Base-by-base conservation (phyloP, 2,797 vertebrate genomes). In the Chiroxiphia lanceolata region DNA sequence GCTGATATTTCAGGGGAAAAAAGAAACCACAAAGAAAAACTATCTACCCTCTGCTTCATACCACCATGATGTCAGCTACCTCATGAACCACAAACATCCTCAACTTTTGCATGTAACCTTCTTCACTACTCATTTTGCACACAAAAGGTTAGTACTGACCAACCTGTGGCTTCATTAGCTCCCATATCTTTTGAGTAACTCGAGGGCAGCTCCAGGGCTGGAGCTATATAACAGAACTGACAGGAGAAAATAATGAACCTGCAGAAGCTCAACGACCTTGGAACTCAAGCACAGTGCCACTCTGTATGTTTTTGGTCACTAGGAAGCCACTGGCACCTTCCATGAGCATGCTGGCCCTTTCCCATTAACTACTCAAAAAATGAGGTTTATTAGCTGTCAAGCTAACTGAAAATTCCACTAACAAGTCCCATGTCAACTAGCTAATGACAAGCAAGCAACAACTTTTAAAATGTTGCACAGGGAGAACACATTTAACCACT, bases 181-280 rank as follows among this genome's bases (percentile, higher is more conserved):
- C 53, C 16, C 34, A 8, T 0, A 0, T 7, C 33, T 77, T 29
- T 45, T 8, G 1, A 3, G 36, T 13, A 65, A 59, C 23, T 48
- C 47, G 47, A 80, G 36, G 40, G 27, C 54, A 87, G 40, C 50
- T 69, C 68, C 26, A 13, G 4, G 11, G 34, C 51, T 72, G 54
- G 26, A 89, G 34, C 23, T 57, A 36, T 0, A 0, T 10, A 51
- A 45, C 21, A 59, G 38, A 87, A 70, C 10, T 5, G 17, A 56
- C 16, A 36, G 25, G 26, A 54, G 72, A 74, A 59, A 70, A 38
- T 9, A 40, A 82, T 3, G 12, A 79, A 76, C 16, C 31, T 34
- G 25, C 31, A 87, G n/a, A 42, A 87, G 31, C 36, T 65, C 3
- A 1, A 1, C 3, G 12, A 80, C 68, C 25, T 25, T 27, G 40